Evolutionary conservation across 2,888 invertebrate species (phyloP), one percentile per base, ranked within the genome.

Genomic region (Agrypnus murinus): DNA sequence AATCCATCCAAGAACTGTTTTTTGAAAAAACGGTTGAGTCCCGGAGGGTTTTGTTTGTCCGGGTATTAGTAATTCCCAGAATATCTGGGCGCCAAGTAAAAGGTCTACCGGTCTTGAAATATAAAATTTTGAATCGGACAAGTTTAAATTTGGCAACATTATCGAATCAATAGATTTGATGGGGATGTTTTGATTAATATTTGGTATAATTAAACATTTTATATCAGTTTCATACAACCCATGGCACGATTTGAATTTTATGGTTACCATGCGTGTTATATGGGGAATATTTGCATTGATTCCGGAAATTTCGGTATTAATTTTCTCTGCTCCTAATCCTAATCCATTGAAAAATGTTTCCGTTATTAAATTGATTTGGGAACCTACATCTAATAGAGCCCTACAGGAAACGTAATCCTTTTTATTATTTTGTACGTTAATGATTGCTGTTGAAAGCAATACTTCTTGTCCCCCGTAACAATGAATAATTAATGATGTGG

Each of bases 341-440:
- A 45, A n/a, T 14, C 14, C 14, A 12, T 12, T 8, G 3, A 7
- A 15, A 2, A 45, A 7, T 2, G 12, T 1, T 2, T 48, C n/a
- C 2, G 67, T 50, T 12, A 73, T 64, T 45, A 73, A 73, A 68
- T 50, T 63, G 2, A 43, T 15, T 14, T 71, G 67, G 6, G 65
- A 69, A 5, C 74, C 74, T 25, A 32, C 45, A 45, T 74, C 73
- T 6, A 74, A 38, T 10, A 73, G 43, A 6, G 53, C 71, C 10
- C 71, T 48, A 31, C 50, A 63, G 14, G 7, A 12, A 45, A 15
- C 12, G 17, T 15, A 55, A 15, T 55, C 55, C 14, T 43, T 43
- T 53, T 57, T n/a, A n/a, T n/a, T n/a, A n/a, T n/a, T n/a, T n/a
- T n/a, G n/a, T n/a, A n/a, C n/a, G n/a, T n/a, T n/a, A 38, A 36